These are phyloP conservation scores for Steatornis caripensis DNA, from an alignment of 2,113 vertebrate genomes.

Conservation along the genomic window DNA sequence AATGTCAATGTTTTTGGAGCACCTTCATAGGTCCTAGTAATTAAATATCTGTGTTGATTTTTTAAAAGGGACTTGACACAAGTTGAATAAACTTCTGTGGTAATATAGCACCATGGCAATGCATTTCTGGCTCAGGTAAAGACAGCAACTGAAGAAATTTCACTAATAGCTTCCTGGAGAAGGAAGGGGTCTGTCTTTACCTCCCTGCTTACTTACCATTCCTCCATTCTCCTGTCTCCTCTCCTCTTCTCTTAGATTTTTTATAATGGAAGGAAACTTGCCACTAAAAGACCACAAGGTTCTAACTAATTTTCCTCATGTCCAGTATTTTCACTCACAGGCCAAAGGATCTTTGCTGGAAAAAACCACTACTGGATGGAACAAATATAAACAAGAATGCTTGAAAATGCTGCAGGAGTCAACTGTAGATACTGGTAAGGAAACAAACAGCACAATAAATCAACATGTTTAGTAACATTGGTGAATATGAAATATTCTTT, in stretches of 20 bases:
- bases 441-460: not conserved
- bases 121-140: not conserved
- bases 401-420: slow-evolving; percentile 70
- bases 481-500: not conserved
- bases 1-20: not conserved
- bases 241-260: not conserved
- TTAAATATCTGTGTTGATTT: not conserved
- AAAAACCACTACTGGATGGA: slow-evolving; percentile 79
- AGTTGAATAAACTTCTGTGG: not conserved
- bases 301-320: not conserved
- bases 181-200: not conserved
- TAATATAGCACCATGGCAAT: not conserved
- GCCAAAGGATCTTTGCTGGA: slow-evolving; percentile 80
- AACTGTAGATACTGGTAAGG: slow-evolving; percentile 71
- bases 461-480: rapidly evolving
- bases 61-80: not conserved
- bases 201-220: not conserved
- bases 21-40: not conserved
- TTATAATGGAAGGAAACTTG: not conserved
- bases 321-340: slow-evolving; percentile 61
- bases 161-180: not conserved
- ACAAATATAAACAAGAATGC: slow-evolving; percentile 84
- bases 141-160: not conserved
- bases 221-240: not conserved
- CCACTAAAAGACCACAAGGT: not conserved